Conservation (phyloP, 2,888 invertebrate genomes). For the Abrostola triplasia region DNA sequence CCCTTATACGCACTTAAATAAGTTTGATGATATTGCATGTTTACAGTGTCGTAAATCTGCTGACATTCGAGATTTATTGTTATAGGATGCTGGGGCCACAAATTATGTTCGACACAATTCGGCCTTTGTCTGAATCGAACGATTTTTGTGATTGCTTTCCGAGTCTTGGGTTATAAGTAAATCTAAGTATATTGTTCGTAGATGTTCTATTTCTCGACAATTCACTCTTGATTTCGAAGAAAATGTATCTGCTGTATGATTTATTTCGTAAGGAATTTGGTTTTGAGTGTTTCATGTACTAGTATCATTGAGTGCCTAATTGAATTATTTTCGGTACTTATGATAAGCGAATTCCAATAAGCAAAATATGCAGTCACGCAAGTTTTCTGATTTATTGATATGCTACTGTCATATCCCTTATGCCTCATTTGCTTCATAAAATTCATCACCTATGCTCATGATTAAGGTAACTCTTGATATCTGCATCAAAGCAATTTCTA, state of each 20-base stretch:
- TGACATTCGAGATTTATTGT: conserved; percentile 79
- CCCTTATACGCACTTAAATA: conserved; percentile 66
- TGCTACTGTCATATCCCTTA: too few species aligned
- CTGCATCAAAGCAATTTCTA: neutral
- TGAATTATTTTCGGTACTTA: conserved; percentile 7
- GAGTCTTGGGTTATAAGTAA: conserved; percentile 41
- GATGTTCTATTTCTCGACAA: conserved; percentile 9
- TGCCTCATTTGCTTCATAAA: neutral
- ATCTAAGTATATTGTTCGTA: conserved; percentile 38
- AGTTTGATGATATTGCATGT: conserved; percentile 79
- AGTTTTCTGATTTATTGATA: too few species aligned
- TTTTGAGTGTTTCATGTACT: conserved; percentile 27
- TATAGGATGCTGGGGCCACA: conserved; percentile 72
- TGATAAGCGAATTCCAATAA: too few species aligned
- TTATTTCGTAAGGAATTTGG: too few species aligned
- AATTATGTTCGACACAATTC: conserved; percentile 69
- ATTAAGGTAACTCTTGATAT: neutral
- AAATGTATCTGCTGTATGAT: neutral
- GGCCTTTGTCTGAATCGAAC: conserved; percentile 63
- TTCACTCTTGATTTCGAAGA: conserved; percentile 14
- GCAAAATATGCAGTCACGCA: too few species aligned
- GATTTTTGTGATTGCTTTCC: conserved; percentile 64
- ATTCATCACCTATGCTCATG: neutral
- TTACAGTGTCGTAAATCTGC: conserved; percentile 82
- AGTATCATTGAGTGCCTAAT: conserved; percentile 16